phyloP scores from a whole-genome alignment of 2,113 vertebrate species.

The Eublepharis macularius region DNA sequence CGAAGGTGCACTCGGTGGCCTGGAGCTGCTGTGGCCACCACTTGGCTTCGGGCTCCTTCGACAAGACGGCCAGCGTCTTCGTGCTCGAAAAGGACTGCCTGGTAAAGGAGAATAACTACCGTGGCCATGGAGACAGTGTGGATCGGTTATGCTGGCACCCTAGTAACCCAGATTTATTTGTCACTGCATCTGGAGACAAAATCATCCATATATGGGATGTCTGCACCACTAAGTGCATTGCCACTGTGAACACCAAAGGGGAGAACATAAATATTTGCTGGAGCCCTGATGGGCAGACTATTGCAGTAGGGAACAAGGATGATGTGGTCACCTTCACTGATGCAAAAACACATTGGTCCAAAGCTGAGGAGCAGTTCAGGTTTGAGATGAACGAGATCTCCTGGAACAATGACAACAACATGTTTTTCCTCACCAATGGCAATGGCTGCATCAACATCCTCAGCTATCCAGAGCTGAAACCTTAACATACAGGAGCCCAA shows the following conservation, averaged over 20 bases:
- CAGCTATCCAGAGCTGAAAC: too few relatives aligned
- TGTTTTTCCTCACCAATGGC: constrained; percentile 98
- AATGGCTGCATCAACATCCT: constrained; percentile 98
- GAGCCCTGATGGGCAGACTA: constrained; percentile 98
- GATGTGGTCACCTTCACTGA: constrained; percentile 99
- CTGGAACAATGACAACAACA: constrained; percentile 98
- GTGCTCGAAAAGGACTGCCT: constrained; percentile 94
- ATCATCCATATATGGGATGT: constrained; percentile 98
- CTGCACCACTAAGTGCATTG: constrained; percentile 93
- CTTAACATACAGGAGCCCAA: too few relatives aligned
- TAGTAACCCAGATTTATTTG: constrained; percentile 94
- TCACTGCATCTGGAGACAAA: constrained; percentile 96
- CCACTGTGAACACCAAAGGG: constrained; percentile 95
- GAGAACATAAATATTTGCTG: constrained; percentile 99
- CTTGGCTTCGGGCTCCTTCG: constrained; percentile 93
- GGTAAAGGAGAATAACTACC: constrained; percentile 97
- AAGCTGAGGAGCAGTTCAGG: constrained; percentile 96
- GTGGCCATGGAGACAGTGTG: constrained; percentile 94
- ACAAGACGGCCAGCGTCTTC: constrained; percentile 96
- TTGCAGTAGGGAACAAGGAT: constrained; percentile 98
- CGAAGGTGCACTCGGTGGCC: constrained; percentile 96
- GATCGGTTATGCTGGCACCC: constrained; percentile 99
- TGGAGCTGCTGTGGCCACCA: constrained; percentile 96
- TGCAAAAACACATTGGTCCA: constrained; percentile 92
- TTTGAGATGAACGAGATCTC: constrained; percentile 99